Percentiles rank a stretch among this genome's conserved stretches.
These are phyloP conservation scores for Pygocentrus nattereri DNA, from an alignment of 2,797 vertebrate species.

Conservation along the genomic window DNA sequence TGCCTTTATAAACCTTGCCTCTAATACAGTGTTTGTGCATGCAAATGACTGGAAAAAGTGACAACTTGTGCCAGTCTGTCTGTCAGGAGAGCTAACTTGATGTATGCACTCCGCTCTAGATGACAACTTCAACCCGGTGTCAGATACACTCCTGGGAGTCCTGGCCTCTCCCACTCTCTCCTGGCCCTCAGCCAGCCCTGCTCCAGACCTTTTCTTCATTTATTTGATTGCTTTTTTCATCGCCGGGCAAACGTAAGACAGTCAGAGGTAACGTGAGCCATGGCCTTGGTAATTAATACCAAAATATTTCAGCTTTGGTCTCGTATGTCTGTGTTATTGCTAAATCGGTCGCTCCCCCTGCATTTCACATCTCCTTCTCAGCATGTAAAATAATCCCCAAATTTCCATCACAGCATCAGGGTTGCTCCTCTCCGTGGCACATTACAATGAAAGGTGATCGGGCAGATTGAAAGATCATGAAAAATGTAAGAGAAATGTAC, in stretches of 20 bases:
- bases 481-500: constrained; percentile 79
- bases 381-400: constrained; percentile 84
- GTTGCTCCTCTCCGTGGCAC: constrained; percentile 69
- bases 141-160: constrained; percentile 62
- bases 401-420: constrained; percentile 77
- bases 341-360: constrained; percentile 80
- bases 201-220: constrained; percentile 64
- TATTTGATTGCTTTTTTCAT: constrained; percentile 75
- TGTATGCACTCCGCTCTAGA: constrained; percentile 54
- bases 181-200: constrained; percentile 61
- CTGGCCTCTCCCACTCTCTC: constrained; percentile 60
- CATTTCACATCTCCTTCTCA: constrained; percentile 80
- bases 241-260: constrained; percentile 64
- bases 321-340: constrained; percentile 83
- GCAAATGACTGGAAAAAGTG: constrained; percentile 62
- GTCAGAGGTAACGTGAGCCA: constrained; percentile 70
- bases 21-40: constrained; percentile 58
- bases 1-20: constrained; percentile 10
- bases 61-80: constrained; percentile 60
- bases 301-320: constrained; percentile 83
- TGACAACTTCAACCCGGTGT: constrained; percentile 67
- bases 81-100: constrained; percentile 56
- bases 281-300: constrained; percentile 80
- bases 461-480: constrained; percentile 78
- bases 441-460: constrained; percentile 77